Evolutionary conservation across 2,113 vertebrate species (phyloP), one percentile per base, ranked within the genome.

Genomic region (Asarcornis scutulata): DNA sequence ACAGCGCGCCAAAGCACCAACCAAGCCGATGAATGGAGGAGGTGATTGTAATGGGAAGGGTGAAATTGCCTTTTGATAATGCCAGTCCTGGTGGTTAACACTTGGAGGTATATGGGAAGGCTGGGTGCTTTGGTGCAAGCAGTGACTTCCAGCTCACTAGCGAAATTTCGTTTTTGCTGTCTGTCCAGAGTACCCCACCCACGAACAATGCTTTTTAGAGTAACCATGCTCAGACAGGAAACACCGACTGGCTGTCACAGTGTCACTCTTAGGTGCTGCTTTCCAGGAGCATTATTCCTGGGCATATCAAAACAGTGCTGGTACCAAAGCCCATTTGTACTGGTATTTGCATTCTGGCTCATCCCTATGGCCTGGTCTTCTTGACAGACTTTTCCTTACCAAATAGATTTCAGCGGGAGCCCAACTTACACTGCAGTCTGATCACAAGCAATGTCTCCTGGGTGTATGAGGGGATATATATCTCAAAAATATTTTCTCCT

Each of bases 351-450:
- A 85, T 95, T 95, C 81, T 63, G 86, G 34, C 69, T 94, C 68
- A 94, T 87, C 85, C 87, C 86, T 29, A 2, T 23, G 82, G 88
- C 55, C 80, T 93, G 62, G 55, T 80, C 89, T 82, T 90, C 79
- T 38, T 86, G 62, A 91, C 76, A 67, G 56, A 20, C 82, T 89
- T 94, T 94, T 89, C 34, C 62, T 96, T 78, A 88, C 93, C 94
- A 96, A 96, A 97, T 91, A 95, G 79, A 96, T 97, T 95, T 97
- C 96, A 91, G 82, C 63, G 93, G 88, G 90, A 97, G 59, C 86
- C 86, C 55, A 84, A 22, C 76, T 60, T 48, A 78, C 34, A 11
- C 82, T 91, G 86, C 85, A 93, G 93, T 95, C 93, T 89, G 92
- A 96, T 93, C 94, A 95, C 88, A 95, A 63, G 88, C 56, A 48